Evolutionary conservation across 2,888 invertebrate species (phyloP).

Genomic region (Drosophila anceps): DNA sequence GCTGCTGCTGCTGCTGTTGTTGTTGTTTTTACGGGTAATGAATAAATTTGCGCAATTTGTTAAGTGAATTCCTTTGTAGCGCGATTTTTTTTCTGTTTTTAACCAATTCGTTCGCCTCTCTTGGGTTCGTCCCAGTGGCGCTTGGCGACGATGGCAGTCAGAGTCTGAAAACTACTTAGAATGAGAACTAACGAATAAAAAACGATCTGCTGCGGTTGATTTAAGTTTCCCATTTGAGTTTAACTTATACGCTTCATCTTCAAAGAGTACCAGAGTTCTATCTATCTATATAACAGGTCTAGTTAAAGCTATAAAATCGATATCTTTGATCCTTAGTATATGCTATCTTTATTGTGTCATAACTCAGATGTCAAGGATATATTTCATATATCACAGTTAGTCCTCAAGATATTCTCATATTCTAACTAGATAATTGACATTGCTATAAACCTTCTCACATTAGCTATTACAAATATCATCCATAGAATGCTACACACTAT

Average conservation of each 20-base stretch:
- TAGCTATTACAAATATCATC: not conserved
- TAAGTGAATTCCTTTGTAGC: slow-evolving; percentile 83
- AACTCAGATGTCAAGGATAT: not conserved
- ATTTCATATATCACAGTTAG: not conserved
- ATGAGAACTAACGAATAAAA: slow-evolving; percentile 48
- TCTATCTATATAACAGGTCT: not conserved
- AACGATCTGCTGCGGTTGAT: slow-evolving; percentile 13
- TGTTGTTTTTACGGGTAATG: slow-evolving; percentile 77
- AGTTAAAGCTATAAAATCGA: not conserved
- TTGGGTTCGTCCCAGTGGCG: slow-evolving; percentile 54
- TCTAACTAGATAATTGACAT: not conserved
- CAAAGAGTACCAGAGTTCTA: not conserved
- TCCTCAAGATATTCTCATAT: not conserved
- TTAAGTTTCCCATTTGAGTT: not conserved
- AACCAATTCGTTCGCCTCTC: slow-evolving; percentile 65
- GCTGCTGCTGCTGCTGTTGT: slow-evolving; percentile 42
- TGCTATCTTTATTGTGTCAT: not conserved
- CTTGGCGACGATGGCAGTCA: slow-evolving; percentile 34
- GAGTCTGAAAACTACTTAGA: slow-evolving; percentile 44
- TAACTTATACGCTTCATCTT: not conserved
- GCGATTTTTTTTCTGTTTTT: slow-evolving; percentile 67
- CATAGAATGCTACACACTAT: not conserved
- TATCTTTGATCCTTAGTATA: not conserved
- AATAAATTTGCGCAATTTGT: slow-evolving; percentile 83
- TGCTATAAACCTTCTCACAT: not conserved